Percentiles rank a stretch among this genome's conserved stretches.
phyloP scores from a whole-genome alignment of 2,797 vertebrate species.

The Avahi laniger region DNA sequence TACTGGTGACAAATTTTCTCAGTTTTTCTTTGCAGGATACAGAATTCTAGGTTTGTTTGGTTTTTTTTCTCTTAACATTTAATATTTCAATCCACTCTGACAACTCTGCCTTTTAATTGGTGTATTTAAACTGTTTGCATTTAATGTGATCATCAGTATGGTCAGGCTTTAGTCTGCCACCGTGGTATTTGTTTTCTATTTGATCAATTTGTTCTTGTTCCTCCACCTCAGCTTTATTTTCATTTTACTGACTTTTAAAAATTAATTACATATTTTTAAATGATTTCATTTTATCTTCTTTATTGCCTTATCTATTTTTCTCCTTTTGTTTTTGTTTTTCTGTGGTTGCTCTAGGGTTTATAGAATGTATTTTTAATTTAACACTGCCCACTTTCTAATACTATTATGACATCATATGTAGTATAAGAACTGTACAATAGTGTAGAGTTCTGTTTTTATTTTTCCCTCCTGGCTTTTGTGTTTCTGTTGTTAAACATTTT shows the following conservation, averaged over 20 bases:
- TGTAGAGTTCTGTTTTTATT: background rate
- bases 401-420: background rate
- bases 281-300: background rate
- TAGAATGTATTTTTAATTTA: background rate
- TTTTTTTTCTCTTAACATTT: background rate
- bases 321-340: background rate
- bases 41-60: background rate
- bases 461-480: background rate
- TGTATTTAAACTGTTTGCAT: background rate
- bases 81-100: background rate
- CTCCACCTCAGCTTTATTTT: background rate
- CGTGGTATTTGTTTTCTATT: background rate
- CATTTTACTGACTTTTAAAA: background rate
- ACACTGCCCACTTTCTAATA: background rate
- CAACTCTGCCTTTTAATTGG: background rate
- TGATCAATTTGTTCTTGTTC: background rate
- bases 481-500: constrained; percentile 8
- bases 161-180: background rate
- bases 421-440: background rate
- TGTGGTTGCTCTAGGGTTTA: background rate
- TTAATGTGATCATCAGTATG: background rate
- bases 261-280: background rate
- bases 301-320: background rate
- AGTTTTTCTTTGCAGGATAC: background rate
- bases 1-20: background rate